These are phyloP conservation scores for Halocynthia aurantium DNA, from an alignment of 23 tunicate species.

Conservation along the genomic window DNA sequence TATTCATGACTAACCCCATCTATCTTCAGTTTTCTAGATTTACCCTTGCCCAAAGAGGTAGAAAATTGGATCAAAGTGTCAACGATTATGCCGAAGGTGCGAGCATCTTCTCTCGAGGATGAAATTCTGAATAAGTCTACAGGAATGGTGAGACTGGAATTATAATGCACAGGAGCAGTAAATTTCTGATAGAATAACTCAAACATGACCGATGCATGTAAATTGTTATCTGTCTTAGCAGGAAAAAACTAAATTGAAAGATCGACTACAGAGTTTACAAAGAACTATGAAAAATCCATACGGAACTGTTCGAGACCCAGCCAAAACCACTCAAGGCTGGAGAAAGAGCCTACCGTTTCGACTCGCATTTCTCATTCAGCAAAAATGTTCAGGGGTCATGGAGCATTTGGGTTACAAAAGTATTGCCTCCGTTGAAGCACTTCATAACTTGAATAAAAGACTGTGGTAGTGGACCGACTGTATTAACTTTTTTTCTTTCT, in stretches of 20 bases:
- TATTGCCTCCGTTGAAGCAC: background rate
- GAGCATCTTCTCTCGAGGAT: too few species aligned
- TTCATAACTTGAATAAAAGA: background rate
- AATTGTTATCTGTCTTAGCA: too few species aligned
- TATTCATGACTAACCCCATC: background rate
- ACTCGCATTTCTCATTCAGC: slow-evolving; percentile 11
- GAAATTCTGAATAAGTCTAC: background rate
- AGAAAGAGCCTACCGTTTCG: slow-evolving; percentile 1
- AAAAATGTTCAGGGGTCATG: slow-evolving; percentile 25
- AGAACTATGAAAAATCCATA: background rate
- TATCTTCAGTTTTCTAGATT: slow-evolving; percentile 30
- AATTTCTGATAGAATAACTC: background rate
- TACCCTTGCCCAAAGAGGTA: slow-evolving; percentile 29
- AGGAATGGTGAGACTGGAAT: background rate
- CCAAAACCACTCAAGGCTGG: slow-evolving; percentile 19
- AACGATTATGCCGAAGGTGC: background rate
- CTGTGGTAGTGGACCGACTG: background rate
- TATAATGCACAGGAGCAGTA: background rate
- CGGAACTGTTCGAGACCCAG: slow-evolving; percentile 10
- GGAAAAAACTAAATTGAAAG: too few species aligned
- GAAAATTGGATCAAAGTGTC: slow-evolving; percentile 20
- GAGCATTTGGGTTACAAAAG: slow-evolving; percentile 12
- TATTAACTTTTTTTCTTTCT: too few species aligned
- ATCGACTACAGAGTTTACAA: too few species aligned
- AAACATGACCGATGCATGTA: too few species aligned